A percentile compares a stretch with the other conserved stretches of the same genome.
phyloP scores from a whole-genome alignment of 1,140 invertebrate genomes.

The Lepidurus packardi region DNA sequence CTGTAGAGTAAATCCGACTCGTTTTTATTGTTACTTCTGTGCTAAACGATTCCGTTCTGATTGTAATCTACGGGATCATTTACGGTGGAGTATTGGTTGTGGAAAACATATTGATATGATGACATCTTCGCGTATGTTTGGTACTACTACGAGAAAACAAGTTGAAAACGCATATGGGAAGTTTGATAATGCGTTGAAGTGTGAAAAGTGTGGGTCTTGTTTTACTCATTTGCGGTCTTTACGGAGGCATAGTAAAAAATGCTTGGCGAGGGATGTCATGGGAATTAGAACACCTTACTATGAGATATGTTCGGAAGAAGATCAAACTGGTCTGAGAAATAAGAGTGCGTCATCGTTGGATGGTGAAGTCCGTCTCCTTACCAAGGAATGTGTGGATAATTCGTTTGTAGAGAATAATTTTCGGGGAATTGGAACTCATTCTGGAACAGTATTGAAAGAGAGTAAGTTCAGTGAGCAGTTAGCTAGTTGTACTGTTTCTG shows the following conservation, averaged over 20 bases:
- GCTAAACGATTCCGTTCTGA: background rate
- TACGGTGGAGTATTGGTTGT: background rate
- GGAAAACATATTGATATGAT: background rate
- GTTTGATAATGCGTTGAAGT: background rate
- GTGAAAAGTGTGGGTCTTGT: background rate
- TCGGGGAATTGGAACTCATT: background rate
- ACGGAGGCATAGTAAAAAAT: background rate
- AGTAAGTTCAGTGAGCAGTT: background rate
- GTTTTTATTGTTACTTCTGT: background rate
- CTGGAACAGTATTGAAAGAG: background rate
- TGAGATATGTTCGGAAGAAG: background rate
- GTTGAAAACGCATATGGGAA: background rate
- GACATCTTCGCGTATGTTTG: background rate
- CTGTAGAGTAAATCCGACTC: background rate
- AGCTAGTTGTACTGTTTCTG: background rate
- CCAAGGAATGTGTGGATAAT: background rate
- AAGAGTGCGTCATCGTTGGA: background rate
- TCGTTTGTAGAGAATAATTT: background rate
- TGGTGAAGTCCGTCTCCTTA: background rate
- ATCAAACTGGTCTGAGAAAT: background rate
- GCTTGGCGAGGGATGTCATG: background rate
- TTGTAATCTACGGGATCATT: background rate
- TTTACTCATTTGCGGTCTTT: background rate
- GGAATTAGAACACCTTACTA: background rate
- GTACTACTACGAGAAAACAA: background rate